These are phyloP conservation scores for Ceratina japonica DNA, from an alignment of 1,140 invertebrate genomes.

Conservation along the genomic window DNA sequence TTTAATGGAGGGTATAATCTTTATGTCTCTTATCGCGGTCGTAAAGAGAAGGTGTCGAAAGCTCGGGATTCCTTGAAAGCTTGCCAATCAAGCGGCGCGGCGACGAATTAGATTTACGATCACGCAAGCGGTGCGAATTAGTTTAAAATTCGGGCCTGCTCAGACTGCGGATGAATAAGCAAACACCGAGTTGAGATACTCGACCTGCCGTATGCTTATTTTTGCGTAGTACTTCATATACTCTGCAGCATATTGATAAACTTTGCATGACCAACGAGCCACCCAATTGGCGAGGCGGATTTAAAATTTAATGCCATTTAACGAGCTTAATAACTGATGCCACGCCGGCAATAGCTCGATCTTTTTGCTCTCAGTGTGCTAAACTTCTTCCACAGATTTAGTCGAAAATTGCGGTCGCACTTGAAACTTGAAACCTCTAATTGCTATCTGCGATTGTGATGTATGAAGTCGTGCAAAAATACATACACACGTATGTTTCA, in stretches of 20 bases:
- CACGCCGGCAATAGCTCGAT: not conserved
- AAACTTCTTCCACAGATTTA: not conserved
- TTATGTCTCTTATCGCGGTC: not conserved
- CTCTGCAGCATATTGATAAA: not conserved
- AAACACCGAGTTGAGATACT: not conserved
- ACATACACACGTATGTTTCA: no score
- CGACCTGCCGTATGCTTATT: not conserved
- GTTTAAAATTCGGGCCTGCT: not conserved
- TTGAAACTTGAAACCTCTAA: not conserved
- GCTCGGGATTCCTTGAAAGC: not conserved
- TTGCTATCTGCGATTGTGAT: not conserved
- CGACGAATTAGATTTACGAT: not conserved
- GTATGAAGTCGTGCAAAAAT: no score
- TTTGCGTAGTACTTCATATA: slow-evolving; percentile 1
- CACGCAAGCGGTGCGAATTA: not conserved
- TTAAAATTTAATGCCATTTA: slow-evolving; percentile 11
- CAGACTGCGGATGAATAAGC: not conserved
- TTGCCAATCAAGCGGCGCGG: not conserved
- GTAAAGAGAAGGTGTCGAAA: not conserved
- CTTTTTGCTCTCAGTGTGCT: not conserved
- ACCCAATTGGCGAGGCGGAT: not conserved
- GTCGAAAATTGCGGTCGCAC: no score
- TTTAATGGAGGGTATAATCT: no score
- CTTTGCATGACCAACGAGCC: not conserved
- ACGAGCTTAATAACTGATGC: not conserved